Base-by-base conservation (phyloP, 1,140 invertebrate genomes). In the Thaumetopoea pityocampa region DNA sequence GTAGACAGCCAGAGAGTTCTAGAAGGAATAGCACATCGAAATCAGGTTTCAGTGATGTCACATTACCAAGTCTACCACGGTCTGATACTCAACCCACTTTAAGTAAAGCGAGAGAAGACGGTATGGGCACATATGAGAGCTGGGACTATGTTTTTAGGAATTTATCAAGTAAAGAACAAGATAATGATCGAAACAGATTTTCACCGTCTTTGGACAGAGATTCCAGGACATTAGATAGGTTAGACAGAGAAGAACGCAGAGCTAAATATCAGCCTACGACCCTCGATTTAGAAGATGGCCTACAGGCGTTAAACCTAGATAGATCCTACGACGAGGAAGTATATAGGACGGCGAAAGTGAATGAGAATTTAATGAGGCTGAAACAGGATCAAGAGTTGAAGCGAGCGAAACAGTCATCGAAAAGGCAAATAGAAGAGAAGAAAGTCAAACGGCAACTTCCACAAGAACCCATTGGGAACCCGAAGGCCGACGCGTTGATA, bases 111-210 rank as follows among this genome's bases (percentile, higher is more conserved):
- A 83, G 66, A 19, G 85, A 86, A 44, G 88, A 90, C 38, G 89
- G 88, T 2, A 87, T 89, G 51, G 89, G 88, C 2, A 89, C 88
- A 0, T 90, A 89, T 41, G 91, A 92, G 42, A 89, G 88, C 28
- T 94, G 92, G 92, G 91, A 92, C 62, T 94, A 92, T 64, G 93
- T 94, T 0, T 94, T 91, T 59, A 87, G 89, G 48, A 92, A 92
- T 71, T 74, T 94, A 2, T 91, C 93, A 42, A 92, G 88, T 51
- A 89, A 90, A 50, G 90, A 92, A 1, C 92, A 93, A 51, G 89
- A 88, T 1, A 89, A 87, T 2, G 90, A 91, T 30, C 71, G 87
- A 8, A 87, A 88, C 5, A 89, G 91, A 15, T 77, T 90, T 19
- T 86, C 83, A 2, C 78, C 81, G 4, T 78, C 77, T 8, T 40